Evolutionary conservation across 2,888 invertebrate genomes (phyloP).

Genomic region (Craniophora ligustri): DNA sequence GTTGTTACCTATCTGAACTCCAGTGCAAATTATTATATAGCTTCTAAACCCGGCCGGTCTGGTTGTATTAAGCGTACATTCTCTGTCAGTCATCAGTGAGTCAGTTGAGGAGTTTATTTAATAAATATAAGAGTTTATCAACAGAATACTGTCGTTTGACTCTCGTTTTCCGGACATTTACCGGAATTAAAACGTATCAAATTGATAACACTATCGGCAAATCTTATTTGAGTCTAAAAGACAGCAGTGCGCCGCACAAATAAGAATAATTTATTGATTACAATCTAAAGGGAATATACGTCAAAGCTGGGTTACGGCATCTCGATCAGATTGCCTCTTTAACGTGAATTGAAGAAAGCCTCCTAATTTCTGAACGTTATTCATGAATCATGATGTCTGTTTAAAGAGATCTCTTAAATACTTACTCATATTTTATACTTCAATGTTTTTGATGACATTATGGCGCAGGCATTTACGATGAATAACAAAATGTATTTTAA

Average conservation of each 20-base stretch:
- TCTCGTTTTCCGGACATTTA: too few relatives aligned
- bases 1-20: too few relatives aligned
- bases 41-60: too few relatives aligned
- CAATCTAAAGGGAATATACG: constrained; percentile 10
- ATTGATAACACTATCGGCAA: background rate
- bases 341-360: constrained; percentile 11
- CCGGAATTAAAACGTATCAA: background rate
- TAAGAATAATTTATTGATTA: constrained; percentile 17
- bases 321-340: constrained; percentile 20
- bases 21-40: too few relatives aligned
- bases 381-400: constrained; percentile 25
- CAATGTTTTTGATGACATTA: too few relatives aligned
- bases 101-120: too few relatives aligned
- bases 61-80: too few relatives aligned
- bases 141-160: too few relatives aligned
- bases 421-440: constrained; percentile 9
- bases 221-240: constrained; percentile 15
- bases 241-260: constrained; percentile 5
- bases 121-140: too few relatives aligned
- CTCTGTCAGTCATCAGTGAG: too few relatives aligned
- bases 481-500: too few relatives aligned
- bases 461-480: too few relatives aligned
- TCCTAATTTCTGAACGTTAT: constrained; percentile 21
- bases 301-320: constrained; percentile 28
- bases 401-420: constrained; percentile 9